Base-by-base conservation (phyloP, 1,140 invertebrate genomes). In the Aphelenchoides avenae region DNA sequence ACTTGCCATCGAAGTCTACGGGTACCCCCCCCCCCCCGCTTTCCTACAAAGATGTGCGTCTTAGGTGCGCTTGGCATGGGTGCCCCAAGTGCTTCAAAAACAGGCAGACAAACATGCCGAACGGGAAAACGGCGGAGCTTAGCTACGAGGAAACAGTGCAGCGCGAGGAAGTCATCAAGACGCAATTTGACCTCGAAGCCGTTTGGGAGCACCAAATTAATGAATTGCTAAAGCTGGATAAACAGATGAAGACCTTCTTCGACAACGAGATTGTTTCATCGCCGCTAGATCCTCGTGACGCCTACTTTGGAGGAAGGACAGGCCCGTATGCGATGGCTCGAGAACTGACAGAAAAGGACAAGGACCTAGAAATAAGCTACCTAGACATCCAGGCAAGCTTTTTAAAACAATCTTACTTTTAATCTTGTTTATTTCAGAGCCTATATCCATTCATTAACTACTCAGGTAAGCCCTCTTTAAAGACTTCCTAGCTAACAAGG, bases 1-100 rank as follows among this genome's bases (percentile, higher is more conserved):
- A n/a, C 7, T 22, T 1, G 47, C 22, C 15, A 50, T 50, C n/a
- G 48, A 50, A 40, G 39, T 50, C n/a, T 36, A 50, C 6, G 48
- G 48, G 0, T n/a, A n/a, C n/a, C n/a, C n/a, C n/a, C n/a, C n/a
- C n/a, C n/a, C n/a, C n/a, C n/a, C n/a, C n/a, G n/a, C n/a, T n/a
- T n/a, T n/a, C n/a, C n/a, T n/a, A n/a, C n/a, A n/a, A n/a, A n/a
- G n/a, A n/a, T n/a, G n/a, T n/a, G n/a, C n/a, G n/a, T n/a, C n/a
- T n/a, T n/a, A n/a, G n/a, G n/a, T 50, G 48, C 11, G 15, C 6
- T 3, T 50, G 48, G 48, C 48, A 50, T 3, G 48, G 30, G 5
- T 41, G 37, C 29, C n/a, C 4, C 1, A 30, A 39, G 0, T 41
- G 37, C 1, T 41, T 27, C 2, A 26, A 26, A 9, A 1, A 30